Evolutionary conservation across 2,797 vertebrate genomes (phyloP).

Genomic region (Silurus aristotelis): DNA sequence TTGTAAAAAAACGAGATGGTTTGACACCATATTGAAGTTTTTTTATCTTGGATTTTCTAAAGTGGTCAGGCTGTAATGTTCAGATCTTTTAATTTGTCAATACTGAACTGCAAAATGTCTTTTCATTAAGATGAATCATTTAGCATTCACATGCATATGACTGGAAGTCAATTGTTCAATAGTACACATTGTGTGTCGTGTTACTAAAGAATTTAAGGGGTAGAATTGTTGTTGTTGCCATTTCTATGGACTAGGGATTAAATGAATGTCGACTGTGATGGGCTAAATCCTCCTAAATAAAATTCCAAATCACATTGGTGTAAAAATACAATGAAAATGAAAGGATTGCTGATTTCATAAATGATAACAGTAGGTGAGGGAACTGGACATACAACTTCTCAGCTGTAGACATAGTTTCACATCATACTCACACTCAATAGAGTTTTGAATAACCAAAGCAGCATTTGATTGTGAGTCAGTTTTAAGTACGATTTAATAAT

Average conservation of each 20-base stretch:
- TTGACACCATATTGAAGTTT: too few species aligned
- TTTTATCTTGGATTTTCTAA: too few species aligned
- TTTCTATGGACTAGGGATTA: not conserved
- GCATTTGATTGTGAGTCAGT: not conserved
- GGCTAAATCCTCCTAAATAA: not conserved
- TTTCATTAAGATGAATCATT: too few species aligned
- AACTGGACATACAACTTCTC: not conserved
- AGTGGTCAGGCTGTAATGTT: too few species aligned
- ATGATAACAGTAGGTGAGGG: not conserved
- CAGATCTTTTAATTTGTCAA: too few species aligned
- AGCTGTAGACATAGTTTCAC: fast-evolving
- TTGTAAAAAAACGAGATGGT: too few species aligned
- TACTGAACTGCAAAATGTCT: too few species aligned
- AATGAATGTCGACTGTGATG: not conserved
- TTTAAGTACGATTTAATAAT: not conserved
- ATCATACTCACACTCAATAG: not conserved
- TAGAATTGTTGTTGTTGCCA: too few species aligned
- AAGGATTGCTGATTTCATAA: not conserved
- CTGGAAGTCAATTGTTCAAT: too few species aligned
- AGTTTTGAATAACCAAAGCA: not conserved
- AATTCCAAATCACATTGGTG: not conserved
- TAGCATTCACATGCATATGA: too few species aligned
- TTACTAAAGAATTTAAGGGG: not conserved
- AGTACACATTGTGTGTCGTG: too few species aligned
- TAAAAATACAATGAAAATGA: not conserved